phyloP scores from a whole-genome alignment of 2,113 vertebrate species.

The Kobus ellipsiprymnus region DNA sequence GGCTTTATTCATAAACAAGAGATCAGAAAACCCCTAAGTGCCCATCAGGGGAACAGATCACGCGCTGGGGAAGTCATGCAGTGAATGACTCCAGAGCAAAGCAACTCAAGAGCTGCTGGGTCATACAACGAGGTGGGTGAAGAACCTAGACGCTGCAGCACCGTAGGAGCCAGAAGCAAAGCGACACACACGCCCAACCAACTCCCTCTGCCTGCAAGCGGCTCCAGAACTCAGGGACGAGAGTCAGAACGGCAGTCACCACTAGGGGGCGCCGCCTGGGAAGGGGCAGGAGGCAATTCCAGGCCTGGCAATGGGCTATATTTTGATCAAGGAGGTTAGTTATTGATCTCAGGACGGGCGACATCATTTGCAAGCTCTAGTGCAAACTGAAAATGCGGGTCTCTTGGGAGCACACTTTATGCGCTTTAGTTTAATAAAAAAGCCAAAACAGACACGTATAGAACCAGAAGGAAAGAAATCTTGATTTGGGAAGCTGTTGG shows the following conservation, averaged over 20 bases:
- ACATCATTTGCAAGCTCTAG: not conserved
- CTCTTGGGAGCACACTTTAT: not conserved
- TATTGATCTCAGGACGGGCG: not conserved
- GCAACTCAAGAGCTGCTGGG: not conserved
- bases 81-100: not conserved
- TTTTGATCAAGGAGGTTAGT: not conserved
- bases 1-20: not conserved
- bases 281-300: not conserved
- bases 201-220: rapidly evolving
- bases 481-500: not conserved
- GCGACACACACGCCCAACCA: rapidly evolving
- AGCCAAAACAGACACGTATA: not conserved
- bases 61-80: rapidly evolving
- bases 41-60: not conserved
- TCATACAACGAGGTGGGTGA: rapidly evolving
- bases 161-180: not conserved
- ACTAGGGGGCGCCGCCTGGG: not conserved
- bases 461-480: not conserved
- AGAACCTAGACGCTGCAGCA: not conserved
- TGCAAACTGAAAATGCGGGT: not conserved
- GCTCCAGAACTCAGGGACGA: not conserved
- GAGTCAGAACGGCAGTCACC: not conserved
- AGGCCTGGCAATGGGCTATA: not conserved
- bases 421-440: not conserved
- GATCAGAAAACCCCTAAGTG: not conserved